Conservation (phyloP, 2,113 vertebrate genomes). For the Paradoxurus hermaphroditus region DNA sequence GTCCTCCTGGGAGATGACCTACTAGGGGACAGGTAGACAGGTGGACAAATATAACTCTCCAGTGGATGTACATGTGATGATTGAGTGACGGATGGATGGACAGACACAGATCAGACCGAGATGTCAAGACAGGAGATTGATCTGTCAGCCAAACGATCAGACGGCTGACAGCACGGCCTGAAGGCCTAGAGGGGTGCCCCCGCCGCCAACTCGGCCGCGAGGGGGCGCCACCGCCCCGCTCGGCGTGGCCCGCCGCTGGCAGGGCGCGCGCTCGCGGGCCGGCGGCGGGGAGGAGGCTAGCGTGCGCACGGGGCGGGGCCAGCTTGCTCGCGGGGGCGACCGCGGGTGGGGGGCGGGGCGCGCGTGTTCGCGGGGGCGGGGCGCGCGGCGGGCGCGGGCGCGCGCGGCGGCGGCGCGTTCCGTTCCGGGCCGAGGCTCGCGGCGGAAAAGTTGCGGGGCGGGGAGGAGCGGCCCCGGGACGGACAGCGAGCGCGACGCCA, state of each 20-base stretch:
- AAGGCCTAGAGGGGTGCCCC: background rate
- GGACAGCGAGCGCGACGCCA: conserved; percentile 14
- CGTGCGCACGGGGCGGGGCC: background rate
- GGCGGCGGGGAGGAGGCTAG: background rate
- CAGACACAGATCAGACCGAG: background rate
- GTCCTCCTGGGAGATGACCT: background rate
- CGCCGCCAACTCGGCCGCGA: background rate
- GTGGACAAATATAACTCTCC: background rate
- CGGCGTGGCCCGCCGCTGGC: fast-evolving
- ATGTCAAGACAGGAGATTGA: background rate
- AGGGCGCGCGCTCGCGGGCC: background rate
- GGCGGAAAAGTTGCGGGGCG: conserved; percentile 65
- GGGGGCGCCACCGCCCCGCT: conserved; percentile 21
- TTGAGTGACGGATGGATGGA: background rate
- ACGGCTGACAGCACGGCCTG: background rate
- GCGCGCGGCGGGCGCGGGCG: conserved; percentile 7
- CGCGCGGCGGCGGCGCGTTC: conserved; percentile 49
- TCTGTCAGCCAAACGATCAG: background rate
- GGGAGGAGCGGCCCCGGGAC: conserved; percentile 58
- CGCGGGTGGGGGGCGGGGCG: conserved; percentile 13
- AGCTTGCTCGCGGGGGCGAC: background rate
- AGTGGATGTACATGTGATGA: background rate
- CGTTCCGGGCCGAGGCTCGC: conserved; percentile 44
- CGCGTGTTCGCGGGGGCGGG: background rate
- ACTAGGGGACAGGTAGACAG: background rate